phyloP scores from a whole-genome alignment of 2,113 vertebrate genomes.

The Neolamprologus hecqui region DNA sequence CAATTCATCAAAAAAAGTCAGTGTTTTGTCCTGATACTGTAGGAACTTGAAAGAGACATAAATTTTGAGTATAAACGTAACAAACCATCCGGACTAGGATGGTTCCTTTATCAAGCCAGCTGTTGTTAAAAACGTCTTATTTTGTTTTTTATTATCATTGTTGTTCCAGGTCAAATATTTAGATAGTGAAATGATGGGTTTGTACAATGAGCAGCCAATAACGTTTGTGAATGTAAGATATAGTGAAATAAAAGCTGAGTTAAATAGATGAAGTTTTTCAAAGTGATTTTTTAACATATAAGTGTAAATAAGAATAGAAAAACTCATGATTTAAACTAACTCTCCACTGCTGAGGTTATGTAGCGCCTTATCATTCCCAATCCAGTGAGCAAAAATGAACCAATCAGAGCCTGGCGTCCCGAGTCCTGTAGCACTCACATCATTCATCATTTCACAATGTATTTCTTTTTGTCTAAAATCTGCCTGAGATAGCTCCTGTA shows the following conservation, averaged over 20 bases:
- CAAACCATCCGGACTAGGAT: neutral
- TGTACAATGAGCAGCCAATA: neutral
- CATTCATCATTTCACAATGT: constrained; percentile 14
- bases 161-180: neutral
- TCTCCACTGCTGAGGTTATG: fast-evolving
- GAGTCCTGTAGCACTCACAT: neutral
- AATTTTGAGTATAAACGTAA: neutral
- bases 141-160: neutral
- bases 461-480: neutral
- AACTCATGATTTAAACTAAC: neutral
- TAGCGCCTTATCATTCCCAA: neutral
- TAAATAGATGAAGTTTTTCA: neutral
- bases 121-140: neutral
- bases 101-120: neutral
- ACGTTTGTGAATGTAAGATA: neutral
- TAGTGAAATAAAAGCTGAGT: neutral
- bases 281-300: neutral
- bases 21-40: neutral
- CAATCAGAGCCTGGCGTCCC: neutral
- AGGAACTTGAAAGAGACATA: neutral
- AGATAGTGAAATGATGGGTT: neutral
- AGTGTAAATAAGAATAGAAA: neutral
- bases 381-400: neutral
- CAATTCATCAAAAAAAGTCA: neutral
- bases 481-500: neutral